These are phyloP conservation scores for Conops quadrifasciatus DNA, from an alignment of 2,888 invertebrate genomes.

Conservation along the genomic window DNA sequence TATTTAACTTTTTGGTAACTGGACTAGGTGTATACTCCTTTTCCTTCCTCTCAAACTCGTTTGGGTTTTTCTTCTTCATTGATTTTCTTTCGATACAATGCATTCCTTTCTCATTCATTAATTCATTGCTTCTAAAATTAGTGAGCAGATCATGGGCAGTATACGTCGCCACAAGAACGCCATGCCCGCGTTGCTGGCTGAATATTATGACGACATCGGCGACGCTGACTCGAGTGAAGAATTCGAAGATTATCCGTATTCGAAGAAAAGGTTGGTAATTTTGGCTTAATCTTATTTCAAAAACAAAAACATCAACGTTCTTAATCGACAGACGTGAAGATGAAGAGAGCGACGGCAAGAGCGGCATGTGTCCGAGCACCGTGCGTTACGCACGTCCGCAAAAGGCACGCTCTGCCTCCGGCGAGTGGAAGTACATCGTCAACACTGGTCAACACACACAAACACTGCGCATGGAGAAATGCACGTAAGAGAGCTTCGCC, in stretches of 20 bases:
- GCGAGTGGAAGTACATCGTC: conserved; percentile 86
- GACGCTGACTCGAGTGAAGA: conserved; percentile 63
- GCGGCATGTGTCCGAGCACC: conserved; percentile 80
- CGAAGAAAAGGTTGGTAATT: conserved; percentile 56
- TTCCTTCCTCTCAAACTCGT: no score
- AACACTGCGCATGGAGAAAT: conserved; percentile 82
- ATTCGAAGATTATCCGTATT: conserved; percentile 57
- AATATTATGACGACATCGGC: conserved; percentile 70
- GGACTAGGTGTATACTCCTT: no score
- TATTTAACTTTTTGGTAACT: no score
- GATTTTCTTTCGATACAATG: no score
- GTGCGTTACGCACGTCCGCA: conserved; percentile 83
- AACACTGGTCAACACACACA: conserved; percentile 87
- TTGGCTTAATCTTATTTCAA: background rate
- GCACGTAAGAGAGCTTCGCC: conserved; percentile 62
- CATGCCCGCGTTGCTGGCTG: conserved; percentile 75
- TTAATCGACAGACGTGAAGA: conserved; percentile 71
- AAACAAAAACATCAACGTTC: background rate
- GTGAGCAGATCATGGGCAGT: conserved; percentile 75
- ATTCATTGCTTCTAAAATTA: conserved; percentile 48
- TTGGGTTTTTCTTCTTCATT: no score
- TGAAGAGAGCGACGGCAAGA: conserved; percentile 69
- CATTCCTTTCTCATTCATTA: background rate
- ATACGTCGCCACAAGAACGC: conserved; percentile 75
- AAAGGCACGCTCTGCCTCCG: conserved; percentile 80